A percentile compares a stretch with the other conserved stretches of the same genome.
These are phyloP conservation scores for Halcyon smyrnensis DNA, from an alignment of 2,797 vertebrate species.

Conservation along the genomic window DNA sequence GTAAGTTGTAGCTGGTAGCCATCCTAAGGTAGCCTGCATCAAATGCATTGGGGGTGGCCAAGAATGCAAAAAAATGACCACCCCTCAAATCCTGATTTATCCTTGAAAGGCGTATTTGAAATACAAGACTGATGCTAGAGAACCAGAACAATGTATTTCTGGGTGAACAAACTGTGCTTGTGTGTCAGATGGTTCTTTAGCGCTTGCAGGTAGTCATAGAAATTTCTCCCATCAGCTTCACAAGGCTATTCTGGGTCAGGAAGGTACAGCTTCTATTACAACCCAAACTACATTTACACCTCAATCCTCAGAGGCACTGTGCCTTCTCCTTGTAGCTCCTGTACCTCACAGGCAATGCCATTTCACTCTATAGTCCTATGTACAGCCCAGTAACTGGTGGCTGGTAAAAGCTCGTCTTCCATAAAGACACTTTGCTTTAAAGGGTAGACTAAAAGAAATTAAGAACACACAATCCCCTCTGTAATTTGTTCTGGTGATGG, in stretches of 20 bases:
- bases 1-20: not conserved
- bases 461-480: not conserved
- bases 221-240: not conserved
- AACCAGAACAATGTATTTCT: not conserved
- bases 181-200: not conserved
- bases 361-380: not conserved
- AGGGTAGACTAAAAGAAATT: not conserved
- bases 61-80: not conserved
- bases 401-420: not conserved
- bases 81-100: not conserved
- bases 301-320: not conserved
- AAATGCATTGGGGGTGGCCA: not conserved
- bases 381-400: not conserved
- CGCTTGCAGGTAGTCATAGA: not conserved
- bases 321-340: not conserved
- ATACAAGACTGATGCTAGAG: not conserved
- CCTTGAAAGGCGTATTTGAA: not conserved
- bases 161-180: not conserved
- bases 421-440: not conserved
- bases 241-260: not conserved
- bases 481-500: not conserved
- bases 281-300: not conserved
- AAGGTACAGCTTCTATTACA: not conserved
- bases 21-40: not conserved
- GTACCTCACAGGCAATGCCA: not conserved